A percentile compares a stretch with the other conserved stretches of the same genome.
Evolutionary conservation across 64 coral and sea anemone genomes (phyloP).

Genomic region (Trachythela sp.): DNA sequence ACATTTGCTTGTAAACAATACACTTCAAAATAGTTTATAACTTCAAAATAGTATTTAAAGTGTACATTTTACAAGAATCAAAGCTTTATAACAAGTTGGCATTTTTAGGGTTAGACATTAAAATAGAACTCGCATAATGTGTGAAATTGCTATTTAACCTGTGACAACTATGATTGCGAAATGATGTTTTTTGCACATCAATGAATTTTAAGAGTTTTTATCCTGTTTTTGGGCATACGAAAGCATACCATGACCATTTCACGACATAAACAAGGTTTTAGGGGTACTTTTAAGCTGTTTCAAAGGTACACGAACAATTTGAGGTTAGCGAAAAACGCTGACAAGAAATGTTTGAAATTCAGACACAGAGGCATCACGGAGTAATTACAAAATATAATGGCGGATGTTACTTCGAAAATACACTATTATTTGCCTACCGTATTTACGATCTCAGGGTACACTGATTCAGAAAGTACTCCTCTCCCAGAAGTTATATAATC

Average conservation of each 20-base stretch:
- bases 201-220: neutral
- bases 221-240: neutral
- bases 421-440: conserved; percentile 54
- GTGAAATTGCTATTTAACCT: neutral
- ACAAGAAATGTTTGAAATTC: neutral
- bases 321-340: neutral
- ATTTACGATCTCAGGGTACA: conserved; percentile 96
- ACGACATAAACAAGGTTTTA: neutral
- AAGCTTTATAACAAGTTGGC: neutral
- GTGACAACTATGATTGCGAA: neutral
- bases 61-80: neutral
- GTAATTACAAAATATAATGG: neutral
- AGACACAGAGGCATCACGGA: neutral
- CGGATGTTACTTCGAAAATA: neutral
- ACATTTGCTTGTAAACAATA: neutral
- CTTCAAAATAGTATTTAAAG: neutral
- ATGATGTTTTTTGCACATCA: neutral
- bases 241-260: neutral
- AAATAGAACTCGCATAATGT: neutral
- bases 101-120: neutral
- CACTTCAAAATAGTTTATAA: too few relatives aligned
- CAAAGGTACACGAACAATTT: neutral
- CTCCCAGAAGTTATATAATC: conserved; percentile 95
- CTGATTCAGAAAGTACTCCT: conserved; percentile 81
- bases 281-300: neutral